Evolutionary conservation across 2,797 vertebrate species (phyloP).

Genomic region (Onychomys arenicola): DNA sequence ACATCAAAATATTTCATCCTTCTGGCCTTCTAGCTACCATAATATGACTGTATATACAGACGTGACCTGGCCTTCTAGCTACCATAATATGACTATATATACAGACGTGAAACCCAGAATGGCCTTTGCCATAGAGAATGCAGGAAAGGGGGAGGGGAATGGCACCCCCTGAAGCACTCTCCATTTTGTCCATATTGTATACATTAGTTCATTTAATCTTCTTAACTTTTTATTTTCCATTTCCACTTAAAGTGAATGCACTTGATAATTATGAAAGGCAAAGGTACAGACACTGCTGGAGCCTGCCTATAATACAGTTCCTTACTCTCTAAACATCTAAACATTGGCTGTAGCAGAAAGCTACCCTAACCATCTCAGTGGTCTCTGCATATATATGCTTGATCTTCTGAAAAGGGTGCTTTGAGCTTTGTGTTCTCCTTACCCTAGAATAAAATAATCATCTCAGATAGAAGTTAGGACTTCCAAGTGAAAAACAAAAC

Average conservation of each 20-base stretch:
- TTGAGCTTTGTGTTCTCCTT: background rate
- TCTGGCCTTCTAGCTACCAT: background rate
- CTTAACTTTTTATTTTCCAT: background rate
- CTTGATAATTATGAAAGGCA: background rate
- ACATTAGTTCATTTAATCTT: background rate
- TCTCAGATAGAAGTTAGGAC: background rate
- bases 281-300: background rate
- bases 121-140: background rate
- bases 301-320: background rate
- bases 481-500: background rate
- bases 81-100: fast-evolving
- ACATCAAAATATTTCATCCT: background rate
- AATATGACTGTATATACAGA: fast-evolving
- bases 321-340: background rate
- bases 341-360: background rate
- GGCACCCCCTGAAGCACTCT: background rate
- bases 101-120: background rate
- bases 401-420: background rate
- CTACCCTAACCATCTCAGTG: background rate
- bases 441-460: background rate
- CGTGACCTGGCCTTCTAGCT: background rate
- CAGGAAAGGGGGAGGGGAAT: background rate
- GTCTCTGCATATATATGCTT: background rate
- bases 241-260: background rate
- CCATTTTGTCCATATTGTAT: background rate